These are phyloP conservation scores for Hydra vulgaris DNA, from an alignment of 30 jellyfish, hydroid and myxozoan species.

Conservation along the genomic window DNA sequence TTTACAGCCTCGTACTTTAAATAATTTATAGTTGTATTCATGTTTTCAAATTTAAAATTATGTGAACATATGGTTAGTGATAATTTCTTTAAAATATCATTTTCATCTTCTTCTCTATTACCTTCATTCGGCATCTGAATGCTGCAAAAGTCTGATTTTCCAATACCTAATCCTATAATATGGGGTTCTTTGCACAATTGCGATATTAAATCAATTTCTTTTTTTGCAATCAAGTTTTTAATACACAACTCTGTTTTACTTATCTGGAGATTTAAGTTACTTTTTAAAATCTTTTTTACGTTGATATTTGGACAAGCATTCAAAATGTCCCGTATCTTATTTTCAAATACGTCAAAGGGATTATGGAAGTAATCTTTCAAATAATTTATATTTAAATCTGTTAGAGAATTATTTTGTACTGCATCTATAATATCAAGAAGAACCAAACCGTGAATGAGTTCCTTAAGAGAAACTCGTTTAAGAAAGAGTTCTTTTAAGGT, in stretches of 20 bases:
- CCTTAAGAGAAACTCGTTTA: slow-evolving; percentile 4
- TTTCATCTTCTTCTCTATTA: background rate
- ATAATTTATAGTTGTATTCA: background rate
- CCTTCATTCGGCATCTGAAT: background rate
- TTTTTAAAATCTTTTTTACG: background rate
- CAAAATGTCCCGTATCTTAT: background rate
- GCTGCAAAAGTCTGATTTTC: background rate
- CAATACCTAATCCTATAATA: background rate
- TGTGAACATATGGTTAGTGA: background rate
- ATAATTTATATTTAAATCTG: background rate
- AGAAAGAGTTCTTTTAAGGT: background rate
- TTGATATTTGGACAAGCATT: background rate
- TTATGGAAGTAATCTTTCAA: background rate
- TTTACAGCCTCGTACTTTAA: background rate
- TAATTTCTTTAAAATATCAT: background rate
- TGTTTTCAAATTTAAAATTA: background rate
- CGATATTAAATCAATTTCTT: background rate
- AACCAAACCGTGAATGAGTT: slow-evolving; percentile 9
- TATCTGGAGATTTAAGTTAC: background rate
- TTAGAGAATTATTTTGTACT: background rate
- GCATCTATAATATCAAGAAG: slow-evolving; percentile 7
- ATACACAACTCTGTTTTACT: background rate
- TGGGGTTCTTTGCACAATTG: background rate
- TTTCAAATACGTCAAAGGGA: background rate
- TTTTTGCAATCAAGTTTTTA: background rate